Percentiles rank a stretch among this genome's conserved stretches.
Conservation (phyloP, 2,797 vertebrate genomes). For the Caiman crocodilus region DNA sequence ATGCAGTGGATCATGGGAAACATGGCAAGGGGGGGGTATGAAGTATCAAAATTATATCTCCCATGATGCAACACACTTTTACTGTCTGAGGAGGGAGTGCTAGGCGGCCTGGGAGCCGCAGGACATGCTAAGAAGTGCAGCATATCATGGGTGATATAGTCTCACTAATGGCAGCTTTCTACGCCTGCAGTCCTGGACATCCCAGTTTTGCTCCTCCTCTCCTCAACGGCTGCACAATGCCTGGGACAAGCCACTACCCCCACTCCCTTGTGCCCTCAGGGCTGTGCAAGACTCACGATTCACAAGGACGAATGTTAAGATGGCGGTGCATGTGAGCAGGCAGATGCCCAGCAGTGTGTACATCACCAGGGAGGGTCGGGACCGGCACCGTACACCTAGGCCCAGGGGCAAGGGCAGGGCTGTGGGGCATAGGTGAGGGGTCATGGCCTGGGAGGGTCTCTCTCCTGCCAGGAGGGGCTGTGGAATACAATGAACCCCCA, state of each 20-base stretch:
- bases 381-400: background rate
- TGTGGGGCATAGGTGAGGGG: background rate
- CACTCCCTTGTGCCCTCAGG: background rate
- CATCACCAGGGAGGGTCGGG: background rate
- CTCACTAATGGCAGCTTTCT: background rate
- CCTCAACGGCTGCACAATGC: background rate
- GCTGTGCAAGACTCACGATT: background rate
- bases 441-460: background rate
- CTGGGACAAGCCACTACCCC: background rate
- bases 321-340: background rate
- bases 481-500: background rate
- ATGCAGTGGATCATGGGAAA: background rate
- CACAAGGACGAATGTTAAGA: background rate
- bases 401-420: background rate
- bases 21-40: background rate
- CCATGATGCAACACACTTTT: background rate
- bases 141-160: background rate
- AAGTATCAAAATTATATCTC: background rate
- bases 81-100: too few species aligned
- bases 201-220: background rate
- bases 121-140: background rate
- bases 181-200: background rate
- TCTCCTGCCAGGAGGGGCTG: background rate
- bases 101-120: background rate
- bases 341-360: background rate